These are phyloP conservation scores for Poecile montanus DNA, from an alignment of 2,797 vertebrate species.

Conservation along the genomic window DNA sequence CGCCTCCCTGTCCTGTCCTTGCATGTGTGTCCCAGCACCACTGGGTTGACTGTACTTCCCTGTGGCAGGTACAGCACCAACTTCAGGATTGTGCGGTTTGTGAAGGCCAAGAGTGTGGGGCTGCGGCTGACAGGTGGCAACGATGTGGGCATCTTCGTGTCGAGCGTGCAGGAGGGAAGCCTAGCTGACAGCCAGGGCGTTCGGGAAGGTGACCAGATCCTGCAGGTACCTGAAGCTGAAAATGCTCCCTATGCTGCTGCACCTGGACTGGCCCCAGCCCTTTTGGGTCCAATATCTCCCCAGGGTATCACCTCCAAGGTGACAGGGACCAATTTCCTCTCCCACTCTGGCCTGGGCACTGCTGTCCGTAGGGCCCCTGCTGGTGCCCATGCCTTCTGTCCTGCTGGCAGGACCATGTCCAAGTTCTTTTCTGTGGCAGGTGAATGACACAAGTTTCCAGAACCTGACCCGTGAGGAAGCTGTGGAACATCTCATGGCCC, in stretches of 20 bases:
- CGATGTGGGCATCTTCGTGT: constrained; percentile 94
- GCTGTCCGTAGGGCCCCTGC: not conserved
- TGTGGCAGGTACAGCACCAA: constrained; percentile 83
- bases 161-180: constrained; percentile 90
- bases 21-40: not conserved
- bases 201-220: constrained; percentile 92
- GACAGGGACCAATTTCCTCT: not conserved
- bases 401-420: accelerated
- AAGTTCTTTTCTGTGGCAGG: constrained; percentile 72
- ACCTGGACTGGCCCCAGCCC: not conserved
- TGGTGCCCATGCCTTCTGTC: not conserved
- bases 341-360: not conserved
- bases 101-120: constrained; percentile 87
- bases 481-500: constrained; percentile 85
- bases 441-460: constrained; percentile 86
- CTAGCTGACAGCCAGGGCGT: constrained; percentile 85
- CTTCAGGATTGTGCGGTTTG: constrained; percentile 79
- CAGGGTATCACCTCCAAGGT: not conserved
- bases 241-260: not conserved
- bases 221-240: constrained; percentile 79
- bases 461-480: constrained; percentile 94
- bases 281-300: not conserved
- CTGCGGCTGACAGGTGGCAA: constrained; percentile 93
- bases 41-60: not conserved
- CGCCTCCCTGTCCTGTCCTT: not conserved